Percentiles rank a stretch among this genome's conserved stretches.
Evolutionary conservation across 2,113 vertebrate genomes (phyloP).

Genomic region (Physeter macrocephalus): DNA sequence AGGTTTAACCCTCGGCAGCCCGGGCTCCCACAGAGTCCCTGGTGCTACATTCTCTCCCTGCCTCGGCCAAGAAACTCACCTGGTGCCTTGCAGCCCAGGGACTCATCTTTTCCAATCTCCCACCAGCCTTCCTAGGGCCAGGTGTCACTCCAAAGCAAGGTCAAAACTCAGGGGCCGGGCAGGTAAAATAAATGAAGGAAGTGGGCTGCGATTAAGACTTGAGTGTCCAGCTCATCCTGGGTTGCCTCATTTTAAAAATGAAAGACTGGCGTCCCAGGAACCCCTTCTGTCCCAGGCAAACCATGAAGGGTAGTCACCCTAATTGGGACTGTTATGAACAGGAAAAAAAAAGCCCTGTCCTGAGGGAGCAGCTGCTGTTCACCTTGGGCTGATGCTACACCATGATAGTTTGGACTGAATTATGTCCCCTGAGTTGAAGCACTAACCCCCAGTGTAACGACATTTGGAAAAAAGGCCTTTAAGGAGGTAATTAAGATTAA

Average conservation of each 20-base stretch:
- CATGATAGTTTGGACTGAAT: fast-evolving
- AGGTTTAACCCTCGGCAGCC: constrained; percentile 34
- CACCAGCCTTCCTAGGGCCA: neutral
- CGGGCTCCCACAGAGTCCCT: fast-evolving
- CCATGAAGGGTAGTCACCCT: too few relatives aligned
- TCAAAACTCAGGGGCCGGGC: neutral
- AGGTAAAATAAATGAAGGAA: neutral
- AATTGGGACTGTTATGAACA: neutral
- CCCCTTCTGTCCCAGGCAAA: neutral
- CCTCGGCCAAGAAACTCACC: neutral
- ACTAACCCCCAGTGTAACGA: fast-evolving
- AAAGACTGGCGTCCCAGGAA: neutral
- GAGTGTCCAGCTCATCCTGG: too few relatives aligned
- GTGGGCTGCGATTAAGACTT: fast-evolving
- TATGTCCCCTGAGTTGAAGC: neutral
- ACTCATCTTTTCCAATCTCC: neutral
- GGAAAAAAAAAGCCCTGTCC: neutral
- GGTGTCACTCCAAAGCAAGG: neutral
- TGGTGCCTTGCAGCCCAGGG: neutral
- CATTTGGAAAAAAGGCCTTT: fast-evolving
- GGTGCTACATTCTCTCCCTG: fast-evolving
- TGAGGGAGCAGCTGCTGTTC: neutral
- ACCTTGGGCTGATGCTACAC: neutral
- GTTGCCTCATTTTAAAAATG: neutral
- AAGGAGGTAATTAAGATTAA: neutral